Evolutionary conservation across 2,113 vertebrate genomes (phyloP).

Genomic region (Mystacornis crossleyi): DNA sequence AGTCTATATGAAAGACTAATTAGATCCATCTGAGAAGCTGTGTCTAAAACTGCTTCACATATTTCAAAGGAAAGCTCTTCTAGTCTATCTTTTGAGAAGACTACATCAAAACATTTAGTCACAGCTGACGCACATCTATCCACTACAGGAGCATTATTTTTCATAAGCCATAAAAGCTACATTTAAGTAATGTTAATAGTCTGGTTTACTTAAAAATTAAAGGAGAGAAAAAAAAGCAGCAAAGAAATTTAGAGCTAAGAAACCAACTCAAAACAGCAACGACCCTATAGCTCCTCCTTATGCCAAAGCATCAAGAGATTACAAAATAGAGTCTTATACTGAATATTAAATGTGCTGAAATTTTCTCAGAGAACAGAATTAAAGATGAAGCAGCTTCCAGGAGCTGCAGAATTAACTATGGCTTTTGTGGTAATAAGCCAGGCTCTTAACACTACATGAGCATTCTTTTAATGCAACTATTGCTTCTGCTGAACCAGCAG

Average conservation of each 20-base stretch:
- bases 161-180: constrained; percentile 68
- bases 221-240: background rate
- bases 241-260: constrained; percentile 28
- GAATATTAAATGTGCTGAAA: background rate
- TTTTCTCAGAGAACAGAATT: background rate
- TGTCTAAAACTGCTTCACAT: constrained; percentile 78
- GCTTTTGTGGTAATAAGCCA: constrained; percentile 11
- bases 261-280: background rate
- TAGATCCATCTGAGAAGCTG: constrained; percentile 88
- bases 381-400: constrained; percentile 37
- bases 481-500: constrained; percentile 37
- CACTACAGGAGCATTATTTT: constrained; percentile 65
- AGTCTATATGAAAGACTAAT: constrained; percentile 85
- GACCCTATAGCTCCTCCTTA: background rate
- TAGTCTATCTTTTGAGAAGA: constrained; percentile 72
- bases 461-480: background rate
- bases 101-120: constrained; percentile 84
- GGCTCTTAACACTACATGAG: constrained; percentile 16
- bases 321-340: background rate
- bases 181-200: constrained; percentile 59
- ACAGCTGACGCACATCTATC: constrained; percentile 70
- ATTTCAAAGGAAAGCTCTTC: constrained; percentile 80
- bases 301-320: background rate
- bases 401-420: background rate
- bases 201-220: constrained; percentile 56